Percentiles rank a stretch among this genome's conserved stretches.
Evolutionary conservation across 2,113 vertebrate genomes (phyloP).

Genomic region (Ondatra zibethicus): DNA sequence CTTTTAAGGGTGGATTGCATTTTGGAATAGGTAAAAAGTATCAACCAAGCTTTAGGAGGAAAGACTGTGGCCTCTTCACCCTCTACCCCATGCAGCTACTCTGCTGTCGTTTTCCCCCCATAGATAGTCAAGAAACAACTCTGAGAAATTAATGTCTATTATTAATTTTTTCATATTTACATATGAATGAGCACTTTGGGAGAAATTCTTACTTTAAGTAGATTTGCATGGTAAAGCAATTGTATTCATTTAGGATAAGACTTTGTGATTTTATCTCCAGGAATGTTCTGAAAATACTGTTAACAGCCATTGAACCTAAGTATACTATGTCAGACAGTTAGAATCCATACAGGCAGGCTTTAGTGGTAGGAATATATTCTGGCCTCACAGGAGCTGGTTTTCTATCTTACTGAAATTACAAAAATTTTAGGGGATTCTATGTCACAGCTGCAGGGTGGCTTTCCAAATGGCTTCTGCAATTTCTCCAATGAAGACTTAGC

Average conservation of each 20-base stretch:
- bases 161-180: background rate
- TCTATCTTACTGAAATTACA: background rate
- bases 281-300: background rate
- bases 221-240: background rate
- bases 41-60: background rate
- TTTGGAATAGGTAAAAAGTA: conserved; percentile 21
- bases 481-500: background rate
- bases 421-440: conserved; percentile 15
- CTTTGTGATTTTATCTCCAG: background rate
- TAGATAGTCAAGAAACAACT: background rate
- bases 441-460: background rate
- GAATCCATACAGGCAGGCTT: background rate
- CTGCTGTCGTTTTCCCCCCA: background rate
- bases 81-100: background rate
- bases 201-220: conserved; percentile 15
- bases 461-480: conserved; percentile 20
- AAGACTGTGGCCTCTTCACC: background rate
- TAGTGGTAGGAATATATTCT: background rate
- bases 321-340: background rate
- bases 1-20: background rate
- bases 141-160: background rate
- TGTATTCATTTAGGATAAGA: background rate
- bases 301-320: background rate
- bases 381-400: background rate
- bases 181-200: background rate